Evolutionary conservation across 2,797 vertebrate species (phyloP).

Genomic region (Clarias pachynema): DNA sequence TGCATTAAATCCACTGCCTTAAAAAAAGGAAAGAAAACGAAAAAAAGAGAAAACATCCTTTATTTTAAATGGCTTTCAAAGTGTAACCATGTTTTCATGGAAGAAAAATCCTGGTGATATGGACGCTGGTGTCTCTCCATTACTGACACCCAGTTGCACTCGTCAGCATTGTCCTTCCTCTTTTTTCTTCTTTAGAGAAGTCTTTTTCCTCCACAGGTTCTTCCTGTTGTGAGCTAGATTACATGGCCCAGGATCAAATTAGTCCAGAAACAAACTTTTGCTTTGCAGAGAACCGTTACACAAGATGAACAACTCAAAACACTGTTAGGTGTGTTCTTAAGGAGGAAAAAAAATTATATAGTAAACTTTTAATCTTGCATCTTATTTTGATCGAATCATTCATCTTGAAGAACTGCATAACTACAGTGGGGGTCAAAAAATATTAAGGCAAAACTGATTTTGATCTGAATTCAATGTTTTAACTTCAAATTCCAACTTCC

Average conservation of each 20-base stretch:
- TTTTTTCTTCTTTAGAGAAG: slow-evolving; percentile 76
- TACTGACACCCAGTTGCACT: slow-evolving; percentile 30
- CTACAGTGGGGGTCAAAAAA: no score
- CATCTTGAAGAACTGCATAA: background rate
- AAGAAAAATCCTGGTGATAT: background rate
- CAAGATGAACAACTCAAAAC: background rate
- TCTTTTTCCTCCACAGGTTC: slow-evolving; percentile 81
- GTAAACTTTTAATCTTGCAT: background rate
- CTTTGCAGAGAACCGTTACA: background rate
- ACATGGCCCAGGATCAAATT: slow-evolving; percentile 69
- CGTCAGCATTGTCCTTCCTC: slow-evolving; percentile 64
- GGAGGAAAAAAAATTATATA: background rate
- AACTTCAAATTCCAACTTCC: no score
- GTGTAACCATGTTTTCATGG: background rate
- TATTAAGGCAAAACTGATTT: no score
- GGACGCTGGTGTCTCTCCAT: slow-evolving; percentile 30
- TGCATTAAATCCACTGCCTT: no score
- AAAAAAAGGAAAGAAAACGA: background rate
- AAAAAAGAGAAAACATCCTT: background rate
- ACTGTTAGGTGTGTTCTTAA: background rate
- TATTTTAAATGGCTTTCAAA: background rate
- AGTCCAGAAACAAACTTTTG: slow-evolving; percentile 7
- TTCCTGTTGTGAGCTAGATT: slow-evolving; percentile 82
- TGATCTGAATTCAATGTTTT: no score
- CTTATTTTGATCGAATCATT: no score